Percentiles rank a stretch among this genome's conserved stretches.
Evolutionary conservation across 1,140 invertebrate genomes (phyloP).

Genomic region (Drosophila sturtevanti): DNA sequence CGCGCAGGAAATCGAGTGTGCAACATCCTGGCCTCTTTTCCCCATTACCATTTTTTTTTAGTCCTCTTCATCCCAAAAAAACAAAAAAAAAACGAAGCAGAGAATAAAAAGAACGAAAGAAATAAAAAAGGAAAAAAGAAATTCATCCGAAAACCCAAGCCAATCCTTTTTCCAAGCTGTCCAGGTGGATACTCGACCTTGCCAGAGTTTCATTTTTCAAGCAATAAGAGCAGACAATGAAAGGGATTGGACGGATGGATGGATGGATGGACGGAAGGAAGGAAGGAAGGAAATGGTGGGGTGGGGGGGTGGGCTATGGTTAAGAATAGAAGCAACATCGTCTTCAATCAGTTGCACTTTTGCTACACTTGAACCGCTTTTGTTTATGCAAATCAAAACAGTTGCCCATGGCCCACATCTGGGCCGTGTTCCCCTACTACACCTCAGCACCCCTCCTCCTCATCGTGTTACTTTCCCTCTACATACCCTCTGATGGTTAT

Average conservation of each 20-base stretch:
- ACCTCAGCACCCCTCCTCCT: too few relatives aligned
- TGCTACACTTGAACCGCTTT: constrained; percentile 71
- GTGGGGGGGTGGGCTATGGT: background rate
- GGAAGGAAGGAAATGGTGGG: background rate
- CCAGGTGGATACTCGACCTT: constrained; percentile 65
- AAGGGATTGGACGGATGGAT: background rate
- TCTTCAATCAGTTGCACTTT: constrained; percentile 77
- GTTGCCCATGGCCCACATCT: constrained; percentile 73
- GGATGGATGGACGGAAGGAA: background rate
- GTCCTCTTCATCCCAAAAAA: background rate
- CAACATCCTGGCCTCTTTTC: constrained; percentile 55
- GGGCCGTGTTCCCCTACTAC: constrained; percentile 16
- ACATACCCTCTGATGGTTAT: constrained; percentile 15
- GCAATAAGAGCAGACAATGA: constrained; percentile 13
- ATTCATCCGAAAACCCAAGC: background rate
- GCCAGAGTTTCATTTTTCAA: constrained; percentile 26
- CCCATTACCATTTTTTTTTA: constrained; percentile 1
- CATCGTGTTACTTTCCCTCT: too few relatives aligned
- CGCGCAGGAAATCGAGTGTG: constrained; percentile 78
- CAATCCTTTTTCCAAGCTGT: constrained; percentile 7
- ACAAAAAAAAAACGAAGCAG: background rate
- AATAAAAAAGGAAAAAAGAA: background rate
- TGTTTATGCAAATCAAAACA: constrained; percentile 80
- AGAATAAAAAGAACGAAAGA: background rate
- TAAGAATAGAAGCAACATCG: constrained; percentile 32